These are phyloP conservation scores for Lerema accius DNA, from an alignment of 1,140 invertebrate species.

Conservation along the genomic window DNA sequence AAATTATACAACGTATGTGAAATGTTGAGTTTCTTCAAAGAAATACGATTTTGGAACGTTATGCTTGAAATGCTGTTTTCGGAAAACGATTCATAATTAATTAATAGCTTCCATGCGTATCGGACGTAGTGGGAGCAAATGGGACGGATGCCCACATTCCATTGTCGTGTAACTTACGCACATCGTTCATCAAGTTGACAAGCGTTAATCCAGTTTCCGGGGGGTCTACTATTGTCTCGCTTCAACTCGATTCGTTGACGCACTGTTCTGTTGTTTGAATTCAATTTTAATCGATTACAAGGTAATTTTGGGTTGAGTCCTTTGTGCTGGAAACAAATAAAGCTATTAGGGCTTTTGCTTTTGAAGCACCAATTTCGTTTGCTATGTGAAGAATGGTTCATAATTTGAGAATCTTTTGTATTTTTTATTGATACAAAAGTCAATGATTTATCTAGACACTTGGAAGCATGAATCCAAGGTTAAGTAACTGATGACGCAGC, in stretches of 20 bases:
- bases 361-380: background rate
- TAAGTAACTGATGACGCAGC: too few species aligned
- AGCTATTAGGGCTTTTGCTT: conserved; percentile 21
- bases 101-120: conserved; percentile 64
- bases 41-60: conserved; percentile 11
- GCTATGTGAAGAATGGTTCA: background rate
- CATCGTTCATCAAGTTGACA: conserved; percentile 80
- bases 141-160: conserved; percentile 74
- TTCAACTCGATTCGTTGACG: conserved; percentile 34
- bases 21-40: conserved; percentile 1
- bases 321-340: conserved; percentile 28
- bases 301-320: conserved; percentile 26
- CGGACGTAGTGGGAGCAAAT: conserved; percentile 61
- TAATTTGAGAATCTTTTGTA: too few species aligned
- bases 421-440: too few species aligned
- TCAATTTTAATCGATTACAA: conserved; percentile 34
- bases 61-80: conserved; percentile 19
- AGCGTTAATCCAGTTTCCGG: conserved; percentile 81
- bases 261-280: conserved; percentile 24
- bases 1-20: background rate
- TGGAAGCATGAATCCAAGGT: too few species aligned
- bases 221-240: conserved; percentile 47
- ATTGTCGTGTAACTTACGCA: conserved; percentile 79
- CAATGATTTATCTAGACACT: too few species aligned
- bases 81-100: conserved; percentile 70